Percentiles rank a stretch among this genome's conserved stretches.
These are phyloP conservation scores for Meloidogyne chitwoodi DNA, from an alignment of 1,140 invertebrate species.

Conservation along the genomic window DNA sequence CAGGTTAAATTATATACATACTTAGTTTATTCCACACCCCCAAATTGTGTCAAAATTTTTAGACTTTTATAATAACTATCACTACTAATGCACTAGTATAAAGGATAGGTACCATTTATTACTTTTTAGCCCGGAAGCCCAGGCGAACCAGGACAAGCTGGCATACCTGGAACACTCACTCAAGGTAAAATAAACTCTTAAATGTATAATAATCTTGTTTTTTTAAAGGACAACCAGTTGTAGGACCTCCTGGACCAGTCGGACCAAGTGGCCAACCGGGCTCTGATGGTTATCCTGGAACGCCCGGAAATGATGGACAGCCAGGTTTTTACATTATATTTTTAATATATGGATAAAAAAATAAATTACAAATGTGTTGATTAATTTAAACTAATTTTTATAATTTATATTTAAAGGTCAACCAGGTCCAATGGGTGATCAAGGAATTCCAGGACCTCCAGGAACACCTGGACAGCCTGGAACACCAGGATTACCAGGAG, in stretches of 20 bases:
- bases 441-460: background rate
- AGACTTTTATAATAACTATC: too few species aligned
- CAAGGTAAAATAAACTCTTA: background rate
- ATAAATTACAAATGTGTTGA: background rate
- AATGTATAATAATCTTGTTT: background rate
- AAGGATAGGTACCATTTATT: background rate
- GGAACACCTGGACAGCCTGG: background rate
- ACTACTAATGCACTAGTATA: too few species aligned
- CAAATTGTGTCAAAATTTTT: too few species aligned
- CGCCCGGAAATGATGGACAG: conserved; percentile 2
- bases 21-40: background rate
- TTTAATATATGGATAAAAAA: background rate
- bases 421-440: background rate
- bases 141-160: conserved; percentile 7
- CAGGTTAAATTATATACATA: background rate
- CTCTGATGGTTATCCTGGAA: conserved; percentile 1
- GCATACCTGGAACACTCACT: background rate
- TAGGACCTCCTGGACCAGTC: conserved; percentile 1
- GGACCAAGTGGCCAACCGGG: background rate
- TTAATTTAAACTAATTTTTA: background rate
- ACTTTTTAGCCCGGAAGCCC: background rate
- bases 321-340: background rate
- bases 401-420: background rate
- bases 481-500: background rate
- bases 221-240: background rate